Percentiles rank a stretch among this genome's conserved stretches.
phyloP scores from a whole-genome alignment of 1,140 invertebrate genomes.

The Tetraneura akinire region DNA sequence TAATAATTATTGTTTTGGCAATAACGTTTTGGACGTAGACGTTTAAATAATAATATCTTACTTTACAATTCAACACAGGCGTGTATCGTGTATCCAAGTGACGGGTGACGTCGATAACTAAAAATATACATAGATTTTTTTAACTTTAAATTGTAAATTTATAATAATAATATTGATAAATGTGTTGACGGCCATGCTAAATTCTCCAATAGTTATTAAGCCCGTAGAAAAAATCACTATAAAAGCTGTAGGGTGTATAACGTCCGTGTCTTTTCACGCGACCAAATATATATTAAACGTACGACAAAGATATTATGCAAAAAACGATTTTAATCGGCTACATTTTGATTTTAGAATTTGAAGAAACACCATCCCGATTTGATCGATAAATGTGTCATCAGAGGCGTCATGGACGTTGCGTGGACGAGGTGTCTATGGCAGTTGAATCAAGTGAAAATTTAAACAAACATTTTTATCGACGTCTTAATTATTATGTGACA shows the following conservation, averaged over 20 bases:
- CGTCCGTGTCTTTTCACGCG: not conserved
- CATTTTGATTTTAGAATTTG: constrained; percentile 24
- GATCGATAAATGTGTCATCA: not conserved
- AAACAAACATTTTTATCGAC: not conserved
- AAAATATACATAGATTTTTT: not conserved
- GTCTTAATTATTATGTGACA: too few relatives aligned
- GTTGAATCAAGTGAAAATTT: constrained; percentile 26
- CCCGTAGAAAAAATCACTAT: constrained; percentile 7
- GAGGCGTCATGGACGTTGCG: constrained; percentile 36
- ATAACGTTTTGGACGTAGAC: too few relatives aligned
- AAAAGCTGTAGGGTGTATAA: constrained; percentile 21
- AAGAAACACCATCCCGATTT: constrained; percentile 13
- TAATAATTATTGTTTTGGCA: too few relatives aligned
- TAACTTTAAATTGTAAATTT: not conserved
- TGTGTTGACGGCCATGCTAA: not conserved
- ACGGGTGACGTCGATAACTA: not conserved
- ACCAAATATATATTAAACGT: constrained; percentile 5
- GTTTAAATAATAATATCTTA: too few relatives aligned
- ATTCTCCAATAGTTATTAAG: not conserved
- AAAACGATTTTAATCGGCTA: not conserved
- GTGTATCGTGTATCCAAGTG: not conserved
- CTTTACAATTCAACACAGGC: too few relatives aligned
- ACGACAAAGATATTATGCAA: too few relatives aligned
- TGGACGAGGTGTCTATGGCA: constrained; percentile 42
- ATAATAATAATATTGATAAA: not conserved